phyloP scores from a whole-genome alignment of 1,140 invertebrate genomes.

The Holcopasites calliopsidis region DNA sequence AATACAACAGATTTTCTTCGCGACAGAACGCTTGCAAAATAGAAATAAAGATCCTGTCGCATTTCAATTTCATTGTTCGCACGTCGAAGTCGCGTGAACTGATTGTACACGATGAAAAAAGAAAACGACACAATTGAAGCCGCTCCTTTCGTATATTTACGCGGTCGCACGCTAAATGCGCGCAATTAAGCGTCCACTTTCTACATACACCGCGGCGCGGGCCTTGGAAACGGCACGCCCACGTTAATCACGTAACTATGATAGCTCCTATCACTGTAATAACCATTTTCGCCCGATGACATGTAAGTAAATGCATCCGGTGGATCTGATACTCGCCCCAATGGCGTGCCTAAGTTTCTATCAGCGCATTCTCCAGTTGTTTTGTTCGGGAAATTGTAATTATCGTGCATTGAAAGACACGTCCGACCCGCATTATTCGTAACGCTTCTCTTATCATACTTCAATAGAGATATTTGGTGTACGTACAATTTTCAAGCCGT shows the following conservation, averaged over 20 bases:
- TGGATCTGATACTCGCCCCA: background rate
- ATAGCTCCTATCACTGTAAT: background rate
- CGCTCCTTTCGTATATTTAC: background rate
- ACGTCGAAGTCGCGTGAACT: background rate
- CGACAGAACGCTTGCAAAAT: background rate
- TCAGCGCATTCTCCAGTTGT: background rate
- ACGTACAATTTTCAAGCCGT: background rate
- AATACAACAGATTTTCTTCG: background rate
- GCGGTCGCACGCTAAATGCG: background rate
- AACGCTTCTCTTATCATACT: background rate
- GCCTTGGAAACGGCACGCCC: background rate
- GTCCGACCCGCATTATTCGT: background rate
- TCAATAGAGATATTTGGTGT: background rate
- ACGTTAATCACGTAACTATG: background rate
- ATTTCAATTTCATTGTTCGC: background rate
- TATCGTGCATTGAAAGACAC: background rate
- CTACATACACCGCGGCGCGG: too few relatives aligned
- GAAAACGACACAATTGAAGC: background rate
- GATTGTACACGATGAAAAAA: background rate
- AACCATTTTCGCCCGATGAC: slow-evolving; percentile 17
- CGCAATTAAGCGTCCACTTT: background rate
- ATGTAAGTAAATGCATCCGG: slow-evolving; percentile 16
- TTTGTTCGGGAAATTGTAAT: background rate
- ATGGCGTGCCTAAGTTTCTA: background rate
- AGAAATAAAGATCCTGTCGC: too few relatives aligned